These are phyloP conservation scores for Characodon lateralis DNA, from an alignment of 2,797 vertebrate species.

Conservation along the genomic window DNA sequence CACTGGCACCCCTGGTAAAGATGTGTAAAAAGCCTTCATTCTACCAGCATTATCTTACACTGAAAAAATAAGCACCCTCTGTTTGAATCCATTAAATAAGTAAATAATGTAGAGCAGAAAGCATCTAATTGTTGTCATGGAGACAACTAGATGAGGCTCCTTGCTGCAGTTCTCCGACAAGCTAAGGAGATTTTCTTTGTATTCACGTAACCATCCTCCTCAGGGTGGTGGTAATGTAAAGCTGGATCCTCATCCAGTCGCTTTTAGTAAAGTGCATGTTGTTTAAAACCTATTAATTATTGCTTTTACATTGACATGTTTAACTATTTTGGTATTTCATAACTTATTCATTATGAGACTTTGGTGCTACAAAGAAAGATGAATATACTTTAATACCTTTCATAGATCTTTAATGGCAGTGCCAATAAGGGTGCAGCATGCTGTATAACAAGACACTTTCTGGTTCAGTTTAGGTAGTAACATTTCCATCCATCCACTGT, in stretches of 20 bases:
- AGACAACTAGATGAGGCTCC: background rate
- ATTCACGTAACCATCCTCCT: background rate
- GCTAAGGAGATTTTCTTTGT: background rate
- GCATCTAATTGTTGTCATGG: background rate
- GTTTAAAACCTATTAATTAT: background rate
- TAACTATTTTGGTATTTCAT: background rate
- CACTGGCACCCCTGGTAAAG: background rate
- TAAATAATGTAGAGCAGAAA: background rate
- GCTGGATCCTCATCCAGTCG: background rate
- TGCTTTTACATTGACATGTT: background rate
- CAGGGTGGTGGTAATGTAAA: background rate
- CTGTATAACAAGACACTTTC: no score
- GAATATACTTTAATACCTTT: background rate
- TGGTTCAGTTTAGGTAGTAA: background rate
- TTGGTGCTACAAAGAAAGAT: background rate
- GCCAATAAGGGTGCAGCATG: no score
- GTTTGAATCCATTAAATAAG: conserved; percentile 1
- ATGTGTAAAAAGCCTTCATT: background rate
- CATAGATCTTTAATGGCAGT: no score
- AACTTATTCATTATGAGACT: background rate
- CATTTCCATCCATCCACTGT: no score
- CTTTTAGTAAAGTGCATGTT: background rate
- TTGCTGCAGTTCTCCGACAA: background rate
- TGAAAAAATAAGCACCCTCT: background rate
- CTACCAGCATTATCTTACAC: background rate